Percentiles rank a stretch among this genome's conserved stretches.
phyloP scores from a whole-genome alignment of 2,797 vertebrate genomes.

The Hypotaenidia philippensis region DNA sequence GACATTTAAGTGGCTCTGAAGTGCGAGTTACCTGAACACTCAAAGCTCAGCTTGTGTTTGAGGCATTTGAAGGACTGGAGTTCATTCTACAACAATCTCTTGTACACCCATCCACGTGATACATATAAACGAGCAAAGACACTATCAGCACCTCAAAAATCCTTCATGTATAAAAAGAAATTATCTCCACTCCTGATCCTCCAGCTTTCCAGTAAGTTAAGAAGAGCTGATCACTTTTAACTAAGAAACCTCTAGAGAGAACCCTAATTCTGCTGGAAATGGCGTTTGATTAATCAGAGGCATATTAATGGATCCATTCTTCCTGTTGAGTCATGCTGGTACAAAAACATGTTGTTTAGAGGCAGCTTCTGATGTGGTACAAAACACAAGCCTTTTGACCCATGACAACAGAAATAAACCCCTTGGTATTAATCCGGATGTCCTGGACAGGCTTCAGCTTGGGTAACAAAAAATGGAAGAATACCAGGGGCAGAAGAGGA shows the following conservation, averaged over 20 bases:
- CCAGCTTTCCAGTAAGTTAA: not conserved
- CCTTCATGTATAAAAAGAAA: not conserved
- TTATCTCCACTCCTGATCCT: not conserved
- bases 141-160: not conserved
- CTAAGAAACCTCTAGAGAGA: conserved; percentile 26
- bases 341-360: conserved; percentile 15
- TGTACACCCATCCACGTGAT: no score
- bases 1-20: not conserved
- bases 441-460: not conserved
- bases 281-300: conserved; percentile 15
- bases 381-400: conserved; percentile 31
- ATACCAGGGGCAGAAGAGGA: not conserved
- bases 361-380: not conserved
- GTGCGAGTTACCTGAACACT: not conserved
- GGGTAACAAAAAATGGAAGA: not conserved
- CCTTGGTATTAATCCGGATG: not conserved
- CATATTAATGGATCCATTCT: not conserved
- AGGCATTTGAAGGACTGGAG: not conserved
- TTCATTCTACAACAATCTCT: not conserved
- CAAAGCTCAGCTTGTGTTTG: not conserved
- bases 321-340: conserved; percentile 14
- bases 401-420: not conserved
- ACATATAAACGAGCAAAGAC: not conserved
- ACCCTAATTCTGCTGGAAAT: conserved; percentile 36
- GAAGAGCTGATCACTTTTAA: not conserved